phyloP scores from a whole-genome alignment of 2,888 invertebrate genomes.

The Drosophila ustulata region DNA sequence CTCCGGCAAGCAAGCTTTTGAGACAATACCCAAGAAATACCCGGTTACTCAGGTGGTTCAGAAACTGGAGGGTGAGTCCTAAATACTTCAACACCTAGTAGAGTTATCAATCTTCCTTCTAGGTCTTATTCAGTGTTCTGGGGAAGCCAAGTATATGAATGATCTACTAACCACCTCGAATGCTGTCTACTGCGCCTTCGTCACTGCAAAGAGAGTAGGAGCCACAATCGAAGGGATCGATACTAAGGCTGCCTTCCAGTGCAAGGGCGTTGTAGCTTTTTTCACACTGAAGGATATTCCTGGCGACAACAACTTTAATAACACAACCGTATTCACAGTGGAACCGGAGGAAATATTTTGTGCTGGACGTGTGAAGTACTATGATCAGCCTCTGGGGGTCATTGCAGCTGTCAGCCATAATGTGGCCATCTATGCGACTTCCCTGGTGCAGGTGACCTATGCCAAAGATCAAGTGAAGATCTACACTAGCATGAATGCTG shows the following conservation, averaged over 20 bases:
- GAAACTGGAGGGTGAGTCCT: constrained; percentile 89
- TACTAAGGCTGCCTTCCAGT: constrained; percentile 86
- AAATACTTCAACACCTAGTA: background rate
- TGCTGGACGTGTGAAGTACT: constrained; percentile 85
- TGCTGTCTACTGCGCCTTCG: constrained; percentile 86
- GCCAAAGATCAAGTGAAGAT: constrained; percentile 69
- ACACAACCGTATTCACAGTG: constrained; percentile 84
- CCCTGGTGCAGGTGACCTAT: constrained; percentile 86
- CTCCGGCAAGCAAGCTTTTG: constrained; percentile 89
- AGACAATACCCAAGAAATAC: constrained; percentile 89
- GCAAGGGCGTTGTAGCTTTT: constrained; percentile 87
- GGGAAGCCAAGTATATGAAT: constrained; percentile 91
- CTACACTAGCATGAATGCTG: constrained; percentile 84
- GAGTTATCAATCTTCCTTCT: background rate
- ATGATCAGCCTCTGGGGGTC: constrained; percentile 91
- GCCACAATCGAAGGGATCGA: constrained; percentile 78
- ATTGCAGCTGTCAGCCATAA: constrained; percentile 88
- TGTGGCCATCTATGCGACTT: constrained; percentile 85
- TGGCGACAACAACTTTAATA: constrained; percentile 83
- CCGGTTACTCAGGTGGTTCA: constrained; percentile 91
- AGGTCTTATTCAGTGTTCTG: constrained; percentile 87
- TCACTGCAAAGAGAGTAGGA: constrained; percentile 87
- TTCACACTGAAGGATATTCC: constrained; percentile 89
- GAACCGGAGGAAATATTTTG: constrained; percentile 83
- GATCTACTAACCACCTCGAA: constrained; percentile 89